A percentile compares a stretch with the other conserved stretches of the same genome.
Evolutionary conservation across 2,113 vertebrate genomes (phyloP).

Genomic region (Pangasianodon gigas): DNA sequence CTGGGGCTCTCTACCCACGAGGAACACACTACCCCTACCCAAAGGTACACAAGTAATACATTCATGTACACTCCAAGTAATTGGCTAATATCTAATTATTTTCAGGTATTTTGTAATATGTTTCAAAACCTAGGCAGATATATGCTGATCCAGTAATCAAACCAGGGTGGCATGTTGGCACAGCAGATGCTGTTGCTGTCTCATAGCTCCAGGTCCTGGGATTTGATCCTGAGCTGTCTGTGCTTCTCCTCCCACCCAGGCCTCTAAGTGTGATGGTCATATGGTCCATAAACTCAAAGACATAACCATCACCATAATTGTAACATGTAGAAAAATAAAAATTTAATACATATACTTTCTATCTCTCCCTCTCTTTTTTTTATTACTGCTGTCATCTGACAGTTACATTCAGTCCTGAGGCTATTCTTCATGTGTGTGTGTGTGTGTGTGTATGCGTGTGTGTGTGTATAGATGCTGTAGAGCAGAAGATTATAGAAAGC

Average conservation of each 20-base stretch:
- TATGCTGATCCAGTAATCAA: not conserved
- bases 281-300: no score
- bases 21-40: constrained; percentile 87
- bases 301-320: not conserved
- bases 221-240: not conserved
- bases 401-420: not conserved
- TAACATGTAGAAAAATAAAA: not conserved
- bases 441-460: not conserved
- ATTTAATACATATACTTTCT: not conserved
- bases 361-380: not conserved
- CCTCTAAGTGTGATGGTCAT: no score
- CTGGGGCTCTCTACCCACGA: constrained; percentile 83
- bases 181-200: not conserved
- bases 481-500: not conserved
- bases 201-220: not conserved
- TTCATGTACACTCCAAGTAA: not conserved
- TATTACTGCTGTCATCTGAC: not conserved
- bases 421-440: not conserved
- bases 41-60: constrained; percentile 76
- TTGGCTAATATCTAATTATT: not conserved
- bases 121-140: not conserved
- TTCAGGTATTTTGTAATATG: not conserved
- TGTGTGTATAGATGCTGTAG: not conserved
- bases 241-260: not conserved
- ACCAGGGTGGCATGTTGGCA: not conserved